Percentiles rank a stretch among this genome's conserved stretches.
phyloP scores from a whole-genome alignment of 1,140 invertebrate genomes.

The Lasioglossum baleicum region DNA sequence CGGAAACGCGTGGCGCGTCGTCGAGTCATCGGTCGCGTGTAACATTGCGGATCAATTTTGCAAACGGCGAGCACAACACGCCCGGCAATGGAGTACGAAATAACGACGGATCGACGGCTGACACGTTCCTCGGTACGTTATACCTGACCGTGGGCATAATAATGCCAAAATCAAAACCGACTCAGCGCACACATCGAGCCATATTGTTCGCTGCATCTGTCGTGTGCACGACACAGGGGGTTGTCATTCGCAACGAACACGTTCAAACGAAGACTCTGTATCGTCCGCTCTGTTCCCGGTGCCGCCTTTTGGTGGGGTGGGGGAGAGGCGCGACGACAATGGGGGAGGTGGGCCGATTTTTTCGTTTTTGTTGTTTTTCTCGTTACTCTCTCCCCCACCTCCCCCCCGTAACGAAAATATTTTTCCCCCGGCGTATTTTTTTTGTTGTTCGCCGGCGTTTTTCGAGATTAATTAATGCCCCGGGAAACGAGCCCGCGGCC shows the following conservation, averaged over 20 bases:
- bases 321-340: neutral
- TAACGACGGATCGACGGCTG: conserved; percentile 52
- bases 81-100: conserved; percentile 15
- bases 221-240: conserved; percentile 50
- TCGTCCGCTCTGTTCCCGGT: neutral
- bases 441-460: neutral
- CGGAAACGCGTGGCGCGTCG: too few species aligned
- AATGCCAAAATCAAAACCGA: conserved; percentile 69
- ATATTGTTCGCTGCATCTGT: conserved; percentile 69
- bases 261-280: conserved; percentile 41
- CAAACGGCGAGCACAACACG: conserved; percentile 8
- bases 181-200: conserved; percentile 27
- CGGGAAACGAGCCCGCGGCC: conserved; percentile 6
- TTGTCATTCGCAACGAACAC: conserved; percentile 47
- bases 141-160: conserved; percentile 69
- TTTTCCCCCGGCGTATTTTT: too few species aligned
- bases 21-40: conserved; percentile 1
- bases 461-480: conserved; percentile 34
- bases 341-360: conserved; percentile 23
- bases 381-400: too few species aligned
- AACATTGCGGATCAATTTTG: conserved; percentile 42
- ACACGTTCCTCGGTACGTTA: conserved; percentile 57
- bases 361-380: neutral
- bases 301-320: neutral
- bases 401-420: too few species aligned